Base-by-base conservation (phyloP, 1,140 invertebrate species). In the Eumaeus atala region DNA sequence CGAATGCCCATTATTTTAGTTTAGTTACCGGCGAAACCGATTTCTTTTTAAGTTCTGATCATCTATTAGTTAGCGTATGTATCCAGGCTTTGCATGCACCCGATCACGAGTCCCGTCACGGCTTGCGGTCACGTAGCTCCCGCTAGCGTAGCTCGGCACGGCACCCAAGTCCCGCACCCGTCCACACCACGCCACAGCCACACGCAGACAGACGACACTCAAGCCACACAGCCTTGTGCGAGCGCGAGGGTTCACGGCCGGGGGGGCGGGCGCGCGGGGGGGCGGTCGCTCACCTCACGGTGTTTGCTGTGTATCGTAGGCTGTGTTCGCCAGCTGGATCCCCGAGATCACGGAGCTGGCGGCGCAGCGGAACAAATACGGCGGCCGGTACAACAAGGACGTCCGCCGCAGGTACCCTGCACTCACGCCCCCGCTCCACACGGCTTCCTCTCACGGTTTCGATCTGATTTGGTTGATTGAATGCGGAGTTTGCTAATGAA, bases 291-390 rank as follows among this genome's bases (percentile, higher is more conserved):
- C 72, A 80, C 76, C 79, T 74, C 67, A 69, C 72, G 77, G 76
- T 84, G 77, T 85, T 80, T 86, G 81, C 83, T 86, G 80, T 84
- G 85, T 87, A 87, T 86, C 91, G 90, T 95, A 96, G 95, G 95
- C 95, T 91, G 95, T 98, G 92, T 98, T 98, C 94, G 96, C 97
- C 91, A 98, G 95, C 92, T 98, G 96, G 95, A 97, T 98, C 90
- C 97, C 97, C 88, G 97, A 98, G 93, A 98, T 98, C 91, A 97
- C 96, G 89, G 96, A 98, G 91, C 95, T 98, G 90, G 94, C 97
- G 89, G 96, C 96, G 88, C 95, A 96, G 91, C 93, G 96, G 88
- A 94, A 95, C 92, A 98, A 97, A 92, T 98, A 98, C 92, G 96
- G 96, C 91, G 97, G 97, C 90, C 93, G 95, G 89, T 97, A 97